Evolutionary conservation across 2,888 invertebrate species (phyloP).

Genomic region (Sarcophaga carnaria): DNA sequence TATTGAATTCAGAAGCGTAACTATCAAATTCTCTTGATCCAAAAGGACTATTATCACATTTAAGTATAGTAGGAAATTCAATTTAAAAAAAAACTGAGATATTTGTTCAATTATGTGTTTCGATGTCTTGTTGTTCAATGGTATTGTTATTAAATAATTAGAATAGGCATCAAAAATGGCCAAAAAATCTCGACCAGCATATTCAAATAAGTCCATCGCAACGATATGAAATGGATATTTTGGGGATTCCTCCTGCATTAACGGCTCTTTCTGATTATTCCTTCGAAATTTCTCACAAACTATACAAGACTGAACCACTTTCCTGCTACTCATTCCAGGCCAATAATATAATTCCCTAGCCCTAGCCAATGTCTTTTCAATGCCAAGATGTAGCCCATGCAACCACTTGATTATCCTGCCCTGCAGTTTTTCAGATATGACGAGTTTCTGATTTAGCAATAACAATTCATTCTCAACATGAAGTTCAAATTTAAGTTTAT

Average conservation of each 20-base stretch:
- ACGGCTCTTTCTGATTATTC: conserved; percentile 56
- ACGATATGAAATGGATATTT: conserved; percentile 47
- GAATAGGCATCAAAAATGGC: conserved; percentile 55
- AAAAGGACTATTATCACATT: conserved; percentile 30
- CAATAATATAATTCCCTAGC: conserved; percentile 52
- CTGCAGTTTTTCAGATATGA: conserved; percentile 51
- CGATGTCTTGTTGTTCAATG: conserved; percentile 32
- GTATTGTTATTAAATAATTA: not conserved
- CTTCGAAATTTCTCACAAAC: conserved; percentile 65
- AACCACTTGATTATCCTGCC: conserved; percentile 1
- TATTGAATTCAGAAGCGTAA: conserved; percentile 32
- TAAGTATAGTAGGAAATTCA: conserved; percentile 32
- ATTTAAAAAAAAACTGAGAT: conserved; percentile 3
- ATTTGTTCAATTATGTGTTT: conserved; percentile 21
- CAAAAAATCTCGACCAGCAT: conserved; percentile 41
- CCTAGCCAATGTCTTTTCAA: conserved; percentile 49
- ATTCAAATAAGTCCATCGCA: conserved; percentile 48
- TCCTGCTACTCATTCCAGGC: conserved; percentile 56
- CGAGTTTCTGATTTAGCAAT: conserved; percentile 43
- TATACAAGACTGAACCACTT: conserved; percentile 44
- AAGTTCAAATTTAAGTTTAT: too few species aligned
- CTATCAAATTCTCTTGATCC: not conserved
- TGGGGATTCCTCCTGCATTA: conserved; percentile 34
- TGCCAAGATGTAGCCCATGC: not conserved
- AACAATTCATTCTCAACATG: conserved; percentile 5